Evolutionary conservation across 2,888 invertebrate species (phyloP), one percentile per base, ranked within the genome.

Genomic region (Lordiphosa andalusiaca): DNA sequence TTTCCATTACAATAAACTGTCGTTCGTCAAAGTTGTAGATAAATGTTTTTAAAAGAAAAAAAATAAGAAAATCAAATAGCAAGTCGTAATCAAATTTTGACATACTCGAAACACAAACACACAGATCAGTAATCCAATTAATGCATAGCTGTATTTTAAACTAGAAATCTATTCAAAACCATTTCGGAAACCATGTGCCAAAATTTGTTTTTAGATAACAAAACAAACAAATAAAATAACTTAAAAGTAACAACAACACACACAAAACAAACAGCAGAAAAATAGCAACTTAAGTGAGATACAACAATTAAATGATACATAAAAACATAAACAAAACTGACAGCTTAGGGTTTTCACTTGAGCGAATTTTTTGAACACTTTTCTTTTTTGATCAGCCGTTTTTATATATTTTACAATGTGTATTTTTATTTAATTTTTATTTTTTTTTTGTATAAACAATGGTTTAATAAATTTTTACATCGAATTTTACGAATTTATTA

Each of bases 111-210:
- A 41, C 46, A 69, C 41, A 41, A 42, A 69, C 41, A 84, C 39
- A 68, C 46, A 44, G 52, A 67, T 53, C 75, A 64, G 66, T 47
- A 57, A 67, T 67, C 67, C 44, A 68, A 71, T 55, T 84, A 76
- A 48, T 84, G 62, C 62, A 78, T 77, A 77, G 85, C 57, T 66
- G 85, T 77, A 77, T 80, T 77, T 83, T 64, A 75, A 82, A 75
- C 65, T 84, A 77, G 80, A 49, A 41, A 63, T 52, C 58, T 53
- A 55, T 59, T 61, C 62, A 65, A 57, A 83, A 71, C 62, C 58
- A 59, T 88, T 88, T 87, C 87, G 88, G 83, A 88, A 81, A 88
- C 85, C 65, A 87, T 87, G 88, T 88, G 87, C 87, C 87, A 87
- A 88, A 87, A 88, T 81, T 77, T 67, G 60, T 80, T 62, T 63